Evolutionary conservation across 2,797 vertebrate genomes (phyloP).

Genomic region (Lemur catta): DNA sequence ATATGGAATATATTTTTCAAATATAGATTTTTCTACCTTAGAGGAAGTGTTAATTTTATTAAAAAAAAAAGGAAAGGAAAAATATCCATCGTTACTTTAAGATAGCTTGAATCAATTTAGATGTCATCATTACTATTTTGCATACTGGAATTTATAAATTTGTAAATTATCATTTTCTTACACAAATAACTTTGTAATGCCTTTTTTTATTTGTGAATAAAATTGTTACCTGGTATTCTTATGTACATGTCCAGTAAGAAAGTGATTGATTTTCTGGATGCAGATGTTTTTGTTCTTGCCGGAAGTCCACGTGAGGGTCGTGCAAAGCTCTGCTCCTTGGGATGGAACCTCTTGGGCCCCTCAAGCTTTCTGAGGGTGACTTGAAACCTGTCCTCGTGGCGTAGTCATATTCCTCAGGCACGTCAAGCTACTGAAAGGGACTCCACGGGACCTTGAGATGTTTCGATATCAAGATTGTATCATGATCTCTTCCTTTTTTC

Average conservation of each 20-base stretch:
- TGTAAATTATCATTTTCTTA: conserved; percentile 80
- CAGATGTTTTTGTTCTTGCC: not conserved
- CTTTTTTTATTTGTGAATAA: conserved; percentile 86
- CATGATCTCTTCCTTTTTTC: not conserved
- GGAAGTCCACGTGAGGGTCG: not conserved
- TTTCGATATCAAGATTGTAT: not conserved
- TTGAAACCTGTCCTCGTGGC: not conserved
- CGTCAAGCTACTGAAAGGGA: not conserved
- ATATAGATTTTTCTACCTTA: conserved; percentile 76
- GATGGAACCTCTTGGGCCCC: fast-evolving
- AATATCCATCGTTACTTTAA: conserved; percentile 46
- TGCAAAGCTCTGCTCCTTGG: not conserved
- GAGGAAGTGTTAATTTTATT: conserved; percentile 77
- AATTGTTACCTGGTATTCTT: conserved; percentile 58
- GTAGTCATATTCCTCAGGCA: not conserved
- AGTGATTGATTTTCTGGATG: not conserved
- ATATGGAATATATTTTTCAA: conserved; percentile 80
- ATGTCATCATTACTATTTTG: conserved; percentile 68
- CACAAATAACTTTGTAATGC: conserved; percentile 81
- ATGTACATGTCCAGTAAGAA: not conserved
- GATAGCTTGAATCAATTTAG: conserved; percentile 37
- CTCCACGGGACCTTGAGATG: not conserved
- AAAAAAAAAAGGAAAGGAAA: conserved; percentile 44
- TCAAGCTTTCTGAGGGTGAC: not conserved
- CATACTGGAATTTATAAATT: conserved; percentile 65